These are phyloP conservation scores for Oryzias woworae DNA, from an alignment of 2,113 vertebrate genomes.

Conservation along the genomic window DNA sequence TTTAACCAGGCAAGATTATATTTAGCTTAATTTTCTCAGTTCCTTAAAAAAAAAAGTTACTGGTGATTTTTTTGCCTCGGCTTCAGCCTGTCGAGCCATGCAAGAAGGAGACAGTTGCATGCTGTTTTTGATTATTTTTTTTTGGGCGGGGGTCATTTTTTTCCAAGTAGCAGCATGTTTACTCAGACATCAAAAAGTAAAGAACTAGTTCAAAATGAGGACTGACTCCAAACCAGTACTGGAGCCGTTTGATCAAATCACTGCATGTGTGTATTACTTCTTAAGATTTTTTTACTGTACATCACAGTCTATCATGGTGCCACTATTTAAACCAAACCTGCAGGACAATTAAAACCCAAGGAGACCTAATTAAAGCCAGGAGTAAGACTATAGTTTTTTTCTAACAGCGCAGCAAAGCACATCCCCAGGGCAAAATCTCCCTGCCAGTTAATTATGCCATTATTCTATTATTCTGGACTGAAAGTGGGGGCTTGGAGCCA, in stretches of 20 bases:
- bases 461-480: slow-evolving; percentile 73
- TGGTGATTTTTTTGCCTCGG: no score
- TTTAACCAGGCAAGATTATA: no score
- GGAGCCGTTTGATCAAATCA: neutral
- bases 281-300: slow-evolving; percentile 7
- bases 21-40: no score
- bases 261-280: neutral
- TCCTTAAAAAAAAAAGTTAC: no score
- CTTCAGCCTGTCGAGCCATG: no score
- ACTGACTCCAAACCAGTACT: no score
- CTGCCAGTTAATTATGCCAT: slow-evolving; percentile 74
- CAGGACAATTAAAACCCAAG: slow-evolving; percentile 71
- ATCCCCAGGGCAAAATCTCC: slow-evolving; percentile 61
- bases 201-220: neutral
- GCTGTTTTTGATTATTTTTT: no score
- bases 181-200: neutral
- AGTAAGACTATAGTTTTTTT: slow-evolving; percentile 48
- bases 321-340: slow-evolving; percentile 57
- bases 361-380: slow-evolving; percentile 75
- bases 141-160: no score
- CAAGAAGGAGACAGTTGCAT: no score
- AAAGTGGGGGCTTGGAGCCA: slow-evolving; percentile 32
- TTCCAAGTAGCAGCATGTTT: no score
- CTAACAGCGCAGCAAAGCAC: slow-evolving; percentile 50
- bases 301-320: slow-evolving; percentile 20